These are phyloP conservation scores for Hipposideros armiger DNA, from an alignment of 2,113 vertebrate genomes.

Conservation along the genomic window DNA sequence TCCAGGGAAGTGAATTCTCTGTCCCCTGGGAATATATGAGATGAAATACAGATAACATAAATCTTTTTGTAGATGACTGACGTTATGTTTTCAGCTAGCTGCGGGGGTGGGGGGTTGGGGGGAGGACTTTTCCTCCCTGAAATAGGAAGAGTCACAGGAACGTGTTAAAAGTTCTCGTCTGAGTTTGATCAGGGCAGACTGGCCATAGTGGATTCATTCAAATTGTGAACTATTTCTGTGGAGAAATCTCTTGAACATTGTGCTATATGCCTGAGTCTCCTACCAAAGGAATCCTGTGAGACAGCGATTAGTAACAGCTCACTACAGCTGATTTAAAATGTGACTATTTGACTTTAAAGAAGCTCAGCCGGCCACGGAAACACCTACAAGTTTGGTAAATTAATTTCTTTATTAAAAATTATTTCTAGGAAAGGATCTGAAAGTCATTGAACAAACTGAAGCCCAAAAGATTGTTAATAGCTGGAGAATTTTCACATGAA, in stretches of 20 bases:
- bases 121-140: neutral
- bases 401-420: slow-evolving; percentile 42
- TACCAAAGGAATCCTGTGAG: neutral
- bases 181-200: neutral
- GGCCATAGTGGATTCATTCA: neutral
- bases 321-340: neutral
- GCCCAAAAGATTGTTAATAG: neutral
- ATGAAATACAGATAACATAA: neutral
- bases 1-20: neutral
- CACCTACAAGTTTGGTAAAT: neutral
- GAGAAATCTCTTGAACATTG: neutral
- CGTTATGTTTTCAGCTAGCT: neutral
- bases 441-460: neutral
- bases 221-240: neutral
- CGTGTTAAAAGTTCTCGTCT: neutral
- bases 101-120: neutral
- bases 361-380: neutral
- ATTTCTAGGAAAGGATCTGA: neutral
- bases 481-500: slow-evolving; percentile 22
- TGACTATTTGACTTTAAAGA: neutral
- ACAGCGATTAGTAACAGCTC: neutral
- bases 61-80: neutral
- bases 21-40: neutral
- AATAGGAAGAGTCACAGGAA: neutral
- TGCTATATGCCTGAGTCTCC: neutral